Evolutionary conservation across 2,888 invertebrate genomes (phyloP), one percentile per base, ranked within the genome.

Genomic region (Bugula neritina): DNA sequence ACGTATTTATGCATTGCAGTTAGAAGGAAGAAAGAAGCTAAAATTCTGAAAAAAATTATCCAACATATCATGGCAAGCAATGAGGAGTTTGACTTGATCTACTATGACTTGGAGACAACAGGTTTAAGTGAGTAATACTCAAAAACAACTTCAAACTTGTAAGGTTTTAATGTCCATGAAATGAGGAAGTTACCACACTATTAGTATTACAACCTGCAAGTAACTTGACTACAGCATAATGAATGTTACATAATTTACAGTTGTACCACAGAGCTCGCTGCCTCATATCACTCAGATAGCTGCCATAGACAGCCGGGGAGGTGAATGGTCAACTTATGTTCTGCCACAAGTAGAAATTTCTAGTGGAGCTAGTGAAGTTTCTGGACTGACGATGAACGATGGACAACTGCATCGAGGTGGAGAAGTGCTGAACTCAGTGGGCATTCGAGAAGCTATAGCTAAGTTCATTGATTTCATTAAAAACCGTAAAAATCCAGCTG

Each of bases 61-160:
- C n/a, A n/a, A n/a, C n/a, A n/a, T n/a, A n/a, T n/a, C n/a, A n/a
- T n/a, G n/a, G n/a, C n/a, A n/a, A n/a, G n/a, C 17, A 17, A 43
- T 55, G 55, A n/a, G 25, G 55, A 23, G 55, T 10, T 25, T 13
- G 25, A 31, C 29, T 34, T 63, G 10, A 31, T 63, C 5, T 63
- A 63, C 31, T 63, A 63, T 63, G 63, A 63, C 31, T n/a, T 63
- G 10, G 63, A 63, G 31, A 63, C 63, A 23, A 63, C 63, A 13
- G 63, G 63, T 13, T 63, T 63, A 31, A 10, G 63, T 31, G 31
- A 63, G 63, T 57, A 25, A 57, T 5, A n/a, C n/a, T n/a, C n/a
- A n/a, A n/a, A n/a, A n/a, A n/a, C n/a, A n/a, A n/a, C n/a, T n/a
- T n/a, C n/a, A n/a, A n/a, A n/a, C n/a, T n/a, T n/a, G n/a, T n/a